Conservation (phyloP, 2,888 invertebrate species). For the Leucoptera coffeella region DNA sequence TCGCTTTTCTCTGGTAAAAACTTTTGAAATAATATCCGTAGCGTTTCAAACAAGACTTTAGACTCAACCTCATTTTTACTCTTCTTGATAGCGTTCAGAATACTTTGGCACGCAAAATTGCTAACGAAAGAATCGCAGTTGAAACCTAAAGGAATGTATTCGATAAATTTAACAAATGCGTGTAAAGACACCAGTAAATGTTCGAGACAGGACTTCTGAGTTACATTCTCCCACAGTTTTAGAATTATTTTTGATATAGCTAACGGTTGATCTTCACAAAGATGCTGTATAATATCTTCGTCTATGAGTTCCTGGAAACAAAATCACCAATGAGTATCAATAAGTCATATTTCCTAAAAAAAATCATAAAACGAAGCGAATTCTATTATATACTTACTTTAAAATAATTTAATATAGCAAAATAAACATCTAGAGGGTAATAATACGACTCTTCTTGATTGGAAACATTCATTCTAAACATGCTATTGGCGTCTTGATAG, state of each 20-base stretch:
- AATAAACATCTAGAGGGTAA: constrained; percentile 26
- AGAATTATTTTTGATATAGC: constrained; percentile 49
- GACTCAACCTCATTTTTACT: constrained; percentile 17
- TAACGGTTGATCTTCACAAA: constrained; percentile 34
- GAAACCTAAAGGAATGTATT: constrained; percentile 25
- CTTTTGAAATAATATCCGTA: constrained; percentile 28
- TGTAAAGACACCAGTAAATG: constrained; percentile 50
- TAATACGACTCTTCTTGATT: constrained; percentile 21
- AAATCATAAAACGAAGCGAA: neutral
- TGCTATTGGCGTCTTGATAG: constrained; percentile 15
- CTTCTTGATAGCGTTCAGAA: constrained; percentile 42
- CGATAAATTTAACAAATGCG: constrained; percentile 47
- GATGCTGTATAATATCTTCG: constrained; percentile 22
- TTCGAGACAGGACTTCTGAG: constrained; percentile 33
- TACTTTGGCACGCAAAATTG: constrained; percentile 47
- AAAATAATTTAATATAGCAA: constrained; percentile 32
- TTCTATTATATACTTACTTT: constrained; percentile 17
- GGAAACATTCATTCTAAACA: constrained; percentile 17
- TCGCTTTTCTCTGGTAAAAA: constrained; percentile 28
- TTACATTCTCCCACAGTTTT: constrained; percentile 36
- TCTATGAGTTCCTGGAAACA: constrained; percentile 23
- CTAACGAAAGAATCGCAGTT: constrained; percentile 48
- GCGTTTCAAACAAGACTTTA: constrained; percentile 22
- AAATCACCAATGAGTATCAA: neutral
- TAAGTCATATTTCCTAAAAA: neutral